These are phyloP conservation scores for Siderastrea radians DNA, from an alignment of 92 coral and sea anemone species.

Conservation along the genomic window DNA sequence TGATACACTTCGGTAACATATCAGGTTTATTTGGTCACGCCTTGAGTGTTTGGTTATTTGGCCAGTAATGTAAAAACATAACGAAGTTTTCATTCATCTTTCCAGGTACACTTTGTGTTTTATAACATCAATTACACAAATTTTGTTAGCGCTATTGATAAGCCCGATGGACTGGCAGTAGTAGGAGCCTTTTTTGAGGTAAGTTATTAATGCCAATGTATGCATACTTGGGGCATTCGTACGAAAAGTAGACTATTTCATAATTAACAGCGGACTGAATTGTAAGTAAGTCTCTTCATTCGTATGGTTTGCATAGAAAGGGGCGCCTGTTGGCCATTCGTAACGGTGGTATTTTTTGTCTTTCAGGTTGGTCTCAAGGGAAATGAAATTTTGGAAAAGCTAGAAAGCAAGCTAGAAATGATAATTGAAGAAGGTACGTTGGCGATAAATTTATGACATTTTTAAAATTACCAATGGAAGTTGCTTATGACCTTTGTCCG, in stretches of 20 bases:
- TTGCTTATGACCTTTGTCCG: neutral
- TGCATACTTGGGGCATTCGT: no score
- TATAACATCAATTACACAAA: slow-evolving; percentile 78
- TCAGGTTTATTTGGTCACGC: no score
- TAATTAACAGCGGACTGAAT: no score
- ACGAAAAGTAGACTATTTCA: no score
- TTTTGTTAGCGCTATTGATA: slow-evolving; percentile 65
- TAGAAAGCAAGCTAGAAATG: neutral
- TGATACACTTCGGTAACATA: no score
- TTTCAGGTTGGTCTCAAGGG: neutral
- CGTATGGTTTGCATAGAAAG: no score
- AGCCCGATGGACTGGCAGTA: slow-evolving; percentile 80
- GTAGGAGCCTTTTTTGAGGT: slow-evolving; percentile 72
- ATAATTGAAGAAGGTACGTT: slow-evolving; percentile 41
- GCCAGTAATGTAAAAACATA: no score
- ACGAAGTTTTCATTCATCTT: neutral
- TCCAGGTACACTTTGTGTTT: slow-evolving; percentile 87
- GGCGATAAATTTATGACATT: neutral
- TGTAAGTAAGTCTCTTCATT: no score
- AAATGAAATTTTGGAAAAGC: slow-evolving; percentile 13
- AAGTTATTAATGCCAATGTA: neutral
- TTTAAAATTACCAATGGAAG: neutral
- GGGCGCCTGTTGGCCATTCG: no score
- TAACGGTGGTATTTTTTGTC: neutral
- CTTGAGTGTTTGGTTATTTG: no score